phyloP scores from a whole-genome alignment of 2,888 invertebrate genomes.

The Nebria salina region DNA sequence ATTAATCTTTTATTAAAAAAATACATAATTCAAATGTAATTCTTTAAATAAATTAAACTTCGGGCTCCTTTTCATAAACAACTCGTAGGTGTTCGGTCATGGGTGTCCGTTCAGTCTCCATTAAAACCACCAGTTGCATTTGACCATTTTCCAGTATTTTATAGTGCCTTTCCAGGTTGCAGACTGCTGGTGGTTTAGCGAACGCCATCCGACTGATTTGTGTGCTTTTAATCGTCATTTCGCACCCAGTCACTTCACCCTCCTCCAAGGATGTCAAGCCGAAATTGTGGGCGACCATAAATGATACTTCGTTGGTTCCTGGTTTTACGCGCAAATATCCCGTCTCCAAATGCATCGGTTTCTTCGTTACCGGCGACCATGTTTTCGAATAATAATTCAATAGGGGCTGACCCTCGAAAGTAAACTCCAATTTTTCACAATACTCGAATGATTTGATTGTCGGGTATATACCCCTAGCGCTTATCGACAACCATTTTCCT shows the following conservation, averaged over 20 bases:
- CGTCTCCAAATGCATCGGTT: conserved; percentile 71
- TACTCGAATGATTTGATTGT: conserved; percentile 68
- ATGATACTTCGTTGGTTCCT: conserved; percentile 65
- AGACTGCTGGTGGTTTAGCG: conserved; percentile 66
- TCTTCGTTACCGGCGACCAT: conserved; percentile 65
- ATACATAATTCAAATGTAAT: not conserved
- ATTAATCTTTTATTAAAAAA: too few species aligned
- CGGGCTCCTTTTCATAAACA: conserved; percentile 61
- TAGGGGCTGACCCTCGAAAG: conserved; percentile 70
- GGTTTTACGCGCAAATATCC: conserved; percentile 71
- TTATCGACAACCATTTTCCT: conserved; percentile 68
- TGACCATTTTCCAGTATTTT: conserved; percentile 56
- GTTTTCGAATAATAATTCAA: conserved; percentile 67
- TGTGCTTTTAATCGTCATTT: conserved; percentile 62
- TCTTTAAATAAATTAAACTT: not conserved
- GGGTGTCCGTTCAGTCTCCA: conserved; percentile 68
- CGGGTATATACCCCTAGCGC: conserved; percentile 67
- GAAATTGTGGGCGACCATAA: conserved; percentile 71
- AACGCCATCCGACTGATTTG: conserved; percentile 65
- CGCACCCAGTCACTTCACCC: conserved; percentile 61
- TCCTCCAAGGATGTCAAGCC: conserved; percentile 71
- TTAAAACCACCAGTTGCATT: conserved; percentile 64
- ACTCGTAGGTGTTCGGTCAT: conserved; percentile 68
- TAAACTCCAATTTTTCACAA: conserved; percentile 68
- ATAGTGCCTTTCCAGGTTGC: conserved; percentile 62